Base-by-base conservation (phyloP, 2,113 vertebrate species). In the Alethe castanea region DNA sequence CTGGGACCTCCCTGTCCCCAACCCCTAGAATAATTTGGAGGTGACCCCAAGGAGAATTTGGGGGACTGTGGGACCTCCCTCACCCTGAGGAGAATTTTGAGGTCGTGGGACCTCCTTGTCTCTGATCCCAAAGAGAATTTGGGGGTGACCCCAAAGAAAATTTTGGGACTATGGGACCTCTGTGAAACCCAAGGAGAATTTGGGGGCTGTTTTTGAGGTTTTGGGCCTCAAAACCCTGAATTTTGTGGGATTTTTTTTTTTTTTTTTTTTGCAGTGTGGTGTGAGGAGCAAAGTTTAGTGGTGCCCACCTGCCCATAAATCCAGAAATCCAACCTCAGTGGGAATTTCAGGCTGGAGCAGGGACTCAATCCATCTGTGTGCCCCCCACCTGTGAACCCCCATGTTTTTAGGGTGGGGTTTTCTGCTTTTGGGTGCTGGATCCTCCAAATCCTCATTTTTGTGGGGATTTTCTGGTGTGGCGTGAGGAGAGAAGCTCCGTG, bases 331-430 rank as follows among this genome's bases (percentile, higher is more conserved):
- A 9, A 6, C 6, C 67, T 6, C 20, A 13, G 67, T 6, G 18
- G 48, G 36, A 16, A 11, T 17, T 38, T 17, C 8, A 7, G 47
- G 48, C 28, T 10, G 35, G 35, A 53, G 67, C 67, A 29, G 48
- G 35, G 36, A 9, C 38, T 8, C 28, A 4, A 8, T 3, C 47
- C 47, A 7, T 10, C 45, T 24, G 24, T 23, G 28, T 23, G 28
- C 14, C 26, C 50, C 48, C 14, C 8, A 5, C 6, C 61, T 11
- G 28, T 16, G 29, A 3, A 5, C 9, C 47, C 25, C 14, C 11
- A 2, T 4, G 1, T 23, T 12, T 4, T 8, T 6, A 7, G 19
- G 48, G 14, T 7, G 42, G 5, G 3, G 15, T n/a, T 57, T 35
- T 31, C 20, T 6, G 28, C 5, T 64, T 42, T 35, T 14, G 33